A percentile compares a stretch with the other conserved stretches of the same genome.
Conservation (phyloP, 2,888 invertebrate genomes). For the Encarsia formosa region DNA sequence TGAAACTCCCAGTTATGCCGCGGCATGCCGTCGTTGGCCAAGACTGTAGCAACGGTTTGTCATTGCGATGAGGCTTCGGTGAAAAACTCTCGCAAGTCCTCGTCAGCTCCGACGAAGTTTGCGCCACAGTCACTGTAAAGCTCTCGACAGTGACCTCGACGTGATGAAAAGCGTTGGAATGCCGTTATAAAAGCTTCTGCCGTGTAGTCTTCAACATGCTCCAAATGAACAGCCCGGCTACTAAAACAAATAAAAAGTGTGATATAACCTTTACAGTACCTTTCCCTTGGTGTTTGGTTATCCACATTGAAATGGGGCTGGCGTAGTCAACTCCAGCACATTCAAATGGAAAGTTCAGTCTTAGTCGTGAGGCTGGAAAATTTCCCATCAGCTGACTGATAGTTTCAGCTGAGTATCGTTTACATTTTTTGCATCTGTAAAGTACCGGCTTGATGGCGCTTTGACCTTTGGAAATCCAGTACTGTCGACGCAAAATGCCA, state of each 20-base stretch:
- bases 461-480: conserved; percentile 8
- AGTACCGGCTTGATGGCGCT: not conserved
- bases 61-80: no score
- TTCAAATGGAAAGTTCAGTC: conserved; percentile 27
- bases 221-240: conserved; percentile 3
- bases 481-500: not conserved
- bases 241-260: not conserved
- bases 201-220: not conserved
- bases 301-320: no score
- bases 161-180: not conserved
- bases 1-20: not conserved
- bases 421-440: conserved; percentile 3
- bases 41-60: not conserved
- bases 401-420: not conserved
- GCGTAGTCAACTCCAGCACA: not conserved
- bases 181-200: not conserved
- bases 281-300: no score
- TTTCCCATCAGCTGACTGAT: conserved; percentile 1
- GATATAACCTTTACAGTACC: no score
- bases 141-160: not conserved
- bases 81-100: not conserved
- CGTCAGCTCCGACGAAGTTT: not conserved
- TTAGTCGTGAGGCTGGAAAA: conserved; percentile 19
- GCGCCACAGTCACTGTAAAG: not conserved
- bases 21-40: not conserved